Evolutionary conservation across 2,888 invertebrate species (phyloP), one percentile per base, ranked within the genome.

Genomic region (Leuctra nigra): DNA sequence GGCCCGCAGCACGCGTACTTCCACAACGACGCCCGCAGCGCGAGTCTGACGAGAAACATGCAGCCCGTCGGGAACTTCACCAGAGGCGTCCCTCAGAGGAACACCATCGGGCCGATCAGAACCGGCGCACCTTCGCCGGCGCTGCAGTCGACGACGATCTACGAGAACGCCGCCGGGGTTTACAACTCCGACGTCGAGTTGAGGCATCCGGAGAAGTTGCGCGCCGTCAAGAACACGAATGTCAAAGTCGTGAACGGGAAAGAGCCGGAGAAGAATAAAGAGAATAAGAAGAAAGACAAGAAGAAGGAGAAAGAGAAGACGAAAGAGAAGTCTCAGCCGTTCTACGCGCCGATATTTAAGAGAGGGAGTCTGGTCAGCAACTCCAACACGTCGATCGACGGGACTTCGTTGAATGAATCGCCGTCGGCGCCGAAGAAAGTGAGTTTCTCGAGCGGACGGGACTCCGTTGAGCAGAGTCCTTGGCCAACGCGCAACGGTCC

Each of bases 401-500:
- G 54, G 13, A 22, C 13, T 16, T 14, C n/a, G 46, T n/a, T n/a
- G n/a, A 52, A 39, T 44, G 56, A 14, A 53, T 24, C 58, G 14
- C 53, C 58, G 4, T 52, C 59, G 23, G 57, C 54, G 13, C 63
- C 63, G 1, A 64, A 64, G 48, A 39, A 62, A 7, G 64, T 64
- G 29, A 64, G 64, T 47, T 64, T 64, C 46, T 61, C 62, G 2
- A 61, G 61, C 7, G 59, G 54, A 23, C 57, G 59, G 16, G 50
- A 50, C 11, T 50, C 54, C 46, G 18, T 33, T 7, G 58, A 53
- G 36, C 52, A 59, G 13, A 58, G 56, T 6, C 61, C 60, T 38
- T 64, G 65, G 64, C 65, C 65, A 7, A 64, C 64, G 1, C 60
- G 64, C 16, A 65, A 63, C 44, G 64, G 65, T 0, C 58, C 54